Conservation (phyloP, 2,113 vertebrate species). For the Circaetus cinerascens region DNA sequence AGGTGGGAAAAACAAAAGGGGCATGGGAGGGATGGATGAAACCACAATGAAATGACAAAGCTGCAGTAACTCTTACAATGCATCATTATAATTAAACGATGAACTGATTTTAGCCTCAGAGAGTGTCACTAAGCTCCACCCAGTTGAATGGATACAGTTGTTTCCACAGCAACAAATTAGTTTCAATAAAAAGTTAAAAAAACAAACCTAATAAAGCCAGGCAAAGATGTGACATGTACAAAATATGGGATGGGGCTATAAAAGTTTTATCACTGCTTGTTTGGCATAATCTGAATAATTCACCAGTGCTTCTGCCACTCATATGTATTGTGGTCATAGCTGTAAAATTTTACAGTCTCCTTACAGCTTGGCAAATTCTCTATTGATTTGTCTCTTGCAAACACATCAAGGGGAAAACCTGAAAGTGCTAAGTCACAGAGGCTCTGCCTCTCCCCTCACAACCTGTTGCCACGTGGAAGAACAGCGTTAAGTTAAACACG, state of each 20-base stretch:
- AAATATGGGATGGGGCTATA: not conserved
- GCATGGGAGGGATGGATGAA: not conserved
- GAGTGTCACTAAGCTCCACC: not conserved
- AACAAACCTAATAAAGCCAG: not conserved
- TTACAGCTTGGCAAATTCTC: not conserved
- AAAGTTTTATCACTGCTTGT: not conserved
- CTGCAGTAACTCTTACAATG: not conserved
- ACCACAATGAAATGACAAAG: not conserved
- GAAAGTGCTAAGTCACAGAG: not conserved
- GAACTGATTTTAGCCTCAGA: not conserved
- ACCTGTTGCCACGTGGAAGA: not conserved
- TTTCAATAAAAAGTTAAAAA: conserved; percentile 7
- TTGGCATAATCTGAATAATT: not conserved
- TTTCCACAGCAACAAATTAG: not conserved
- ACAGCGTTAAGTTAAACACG: not conserved
- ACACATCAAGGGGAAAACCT: conserved; percentile 5
- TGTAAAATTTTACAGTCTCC: not conserved
- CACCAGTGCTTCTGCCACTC: not conserved
- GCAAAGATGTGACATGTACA: not conserved
- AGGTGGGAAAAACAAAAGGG: not conserved
- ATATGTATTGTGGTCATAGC: not conserved
- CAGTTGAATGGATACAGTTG: not conserved
- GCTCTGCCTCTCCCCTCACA: not conserved
- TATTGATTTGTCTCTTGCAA: not conserved
- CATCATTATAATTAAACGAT: not conserved